Conservation (phyloP, 2,113 vertebrate species). For the Ailuropoda melanoleuca region DNA sequence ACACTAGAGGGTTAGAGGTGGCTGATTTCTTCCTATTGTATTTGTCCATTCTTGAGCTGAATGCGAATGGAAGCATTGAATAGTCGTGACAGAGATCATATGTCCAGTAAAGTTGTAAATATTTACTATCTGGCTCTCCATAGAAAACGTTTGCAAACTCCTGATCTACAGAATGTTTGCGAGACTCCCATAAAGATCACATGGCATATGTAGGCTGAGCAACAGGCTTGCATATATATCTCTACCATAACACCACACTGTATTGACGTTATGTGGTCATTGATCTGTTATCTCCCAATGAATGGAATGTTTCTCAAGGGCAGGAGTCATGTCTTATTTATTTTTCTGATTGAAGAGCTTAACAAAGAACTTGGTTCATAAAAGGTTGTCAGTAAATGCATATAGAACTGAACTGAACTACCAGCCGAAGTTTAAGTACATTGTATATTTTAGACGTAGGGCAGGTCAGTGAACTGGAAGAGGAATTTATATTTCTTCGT, state of each 20-base stretch:
- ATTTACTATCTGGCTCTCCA: neutral
- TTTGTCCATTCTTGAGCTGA: neutral
- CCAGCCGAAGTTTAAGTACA: neutral
- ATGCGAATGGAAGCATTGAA: neutral
- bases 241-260: rapidly evolving
- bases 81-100: neutral
- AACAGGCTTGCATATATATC: neutral
- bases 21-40: neutral
- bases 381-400: neutral
- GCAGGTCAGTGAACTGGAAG: conserved; percentile 24
- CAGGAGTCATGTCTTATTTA: neutral
- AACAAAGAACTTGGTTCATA: neutral
- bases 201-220: neutral
- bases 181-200: neutral
- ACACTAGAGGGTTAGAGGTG: neutral
- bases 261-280: neutral
- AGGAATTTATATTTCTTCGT: conserved; percentile 43
- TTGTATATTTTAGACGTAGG: neutral
- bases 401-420: neutral
- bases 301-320: neutral
- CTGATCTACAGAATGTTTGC: neutral
- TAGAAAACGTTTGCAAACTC: neutral
- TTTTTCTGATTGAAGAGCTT: neutral
- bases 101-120: neutral
- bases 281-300: neutral